Evolutionary conservation across 2,113 vertebrate genomes (phyloP).

Genomic region (Bubo bubo): DNA sequence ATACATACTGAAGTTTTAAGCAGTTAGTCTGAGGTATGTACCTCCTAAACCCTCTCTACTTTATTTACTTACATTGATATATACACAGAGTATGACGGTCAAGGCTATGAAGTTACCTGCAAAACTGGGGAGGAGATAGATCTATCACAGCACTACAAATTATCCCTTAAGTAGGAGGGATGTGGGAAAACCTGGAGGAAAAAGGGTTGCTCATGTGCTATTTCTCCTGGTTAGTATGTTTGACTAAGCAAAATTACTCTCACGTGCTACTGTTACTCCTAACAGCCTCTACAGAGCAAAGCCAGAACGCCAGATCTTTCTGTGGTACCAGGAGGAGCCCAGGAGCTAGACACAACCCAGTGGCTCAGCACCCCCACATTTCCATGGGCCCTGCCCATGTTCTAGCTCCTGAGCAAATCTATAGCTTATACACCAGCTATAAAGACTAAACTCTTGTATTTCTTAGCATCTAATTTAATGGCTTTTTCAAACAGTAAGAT

Average conservation of each 20-base stretch:
- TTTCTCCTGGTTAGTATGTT: not conserved
- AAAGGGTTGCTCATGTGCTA: not conserved
- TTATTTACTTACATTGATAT: not conserved
- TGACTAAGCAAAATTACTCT: not conserved
- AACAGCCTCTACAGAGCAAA: not conserved
- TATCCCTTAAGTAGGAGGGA: not conserved
- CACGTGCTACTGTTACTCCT: not conserved
- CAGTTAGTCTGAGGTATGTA: not conserved
- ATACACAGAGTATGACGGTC: not conserved
- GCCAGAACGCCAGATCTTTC: not conserved
- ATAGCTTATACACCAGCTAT: not conserved
- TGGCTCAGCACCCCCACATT: not conserved
- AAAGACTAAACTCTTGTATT: not conserved
- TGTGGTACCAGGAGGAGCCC: not conserved
- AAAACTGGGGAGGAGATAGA: not conserved
- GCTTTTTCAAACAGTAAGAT: not conserved
- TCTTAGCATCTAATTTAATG: not conserved
- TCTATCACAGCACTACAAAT: not conserved
- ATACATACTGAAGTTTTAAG: not conserved
- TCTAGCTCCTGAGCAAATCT: not conserved
- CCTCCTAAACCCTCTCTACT: not conserved
- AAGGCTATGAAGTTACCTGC: not conserved
- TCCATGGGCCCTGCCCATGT: not conserved
- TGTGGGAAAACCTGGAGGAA: not conserved
- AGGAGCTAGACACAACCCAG: rapidly evolving